Evolutionary conservation across 2,113 vertebrate species (phyloP), one percentile per base, ranked within the genome.

Genomic region (Gorsachius goisagi): DNA sequence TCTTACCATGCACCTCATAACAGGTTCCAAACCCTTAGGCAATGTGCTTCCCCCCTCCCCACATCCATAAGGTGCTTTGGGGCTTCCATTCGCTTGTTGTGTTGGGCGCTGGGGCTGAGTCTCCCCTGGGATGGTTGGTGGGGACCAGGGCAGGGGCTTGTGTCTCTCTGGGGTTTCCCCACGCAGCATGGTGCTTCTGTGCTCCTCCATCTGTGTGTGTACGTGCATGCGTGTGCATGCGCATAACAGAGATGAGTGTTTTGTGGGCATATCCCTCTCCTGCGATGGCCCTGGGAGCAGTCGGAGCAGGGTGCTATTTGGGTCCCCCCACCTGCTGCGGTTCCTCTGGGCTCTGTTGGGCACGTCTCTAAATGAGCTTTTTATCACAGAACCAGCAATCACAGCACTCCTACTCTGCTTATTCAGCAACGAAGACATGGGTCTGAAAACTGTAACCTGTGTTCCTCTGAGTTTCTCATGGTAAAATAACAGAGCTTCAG

Each of bases 121-220:
- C 9, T 79, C 21, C 41, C 41, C 50, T 44, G 35, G 41, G 27
- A 37, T 8, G 9, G 37, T 33, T 19, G 14, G 22, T 5, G 9
- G 8, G 6, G 8, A 30, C 6, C 33, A 37, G 33, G 49, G 3
- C 35, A 69, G 45, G 12, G 10, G 1, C 26, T 52, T 27, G 4
- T 56, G 28, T 78, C 28, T 68, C 85, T 23, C 39, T 59, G 69
- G 8, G 5, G 9, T 37, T 72, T 32, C 41, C 32, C 2, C 10
- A 33, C 21, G 5, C 39, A 60, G 18, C 15, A 2, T 11, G 1
- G 0, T 77, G 27, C 35, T 26, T 56, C 71, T 71, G 33, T 37
- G 19, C 11, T 56, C 15, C 28, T 69, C 53, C 0, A 0, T 17
- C 21, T 50, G 21, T 35, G 35, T 32, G 32, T n/a, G 5, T 8